Evolutionary conservation across 92 coral and sea anemone genomes (phyloP).

Genomic region (Epizoanthus stellaris): DNA sequence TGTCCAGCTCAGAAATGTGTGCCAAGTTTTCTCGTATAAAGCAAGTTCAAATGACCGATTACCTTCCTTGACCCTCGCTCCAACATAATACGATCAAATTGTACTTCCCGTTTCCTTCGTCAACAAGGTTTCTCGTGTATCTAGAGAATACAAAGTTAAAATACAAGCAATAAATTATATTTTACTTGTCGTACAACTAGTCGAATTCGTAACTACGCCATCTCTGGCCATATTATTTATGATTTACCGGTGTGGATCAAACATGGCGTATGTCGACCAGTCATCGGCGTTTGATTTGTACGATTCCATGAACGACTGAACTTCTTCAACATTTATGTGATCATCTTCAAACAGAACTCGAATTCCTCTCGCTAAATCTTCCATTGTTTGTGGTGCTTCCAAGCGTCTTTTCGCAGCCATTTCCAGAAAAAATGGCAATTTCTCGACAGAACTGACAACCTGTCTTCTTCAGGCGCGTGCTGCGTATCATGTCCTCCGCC

Average conservation of each 20-base stretch:
- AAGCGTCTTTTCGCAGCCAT: conserved; percentile 67
- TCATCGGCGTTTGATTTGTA: conserved; percentile 82
- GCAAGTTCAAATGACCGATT: background rate
- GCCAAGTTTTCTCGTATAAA: background rate
- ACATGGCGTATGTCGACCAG: conserved; percentile 89
- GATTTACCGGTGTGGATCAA: conserved; percentile 85
- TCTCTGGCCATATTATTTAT: background rate
- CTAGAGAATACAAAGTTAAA: conserved; percentile 40
- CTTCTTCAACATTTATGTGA: conserved; percentile 81
- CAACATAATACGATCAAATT: conserved; percentile 93
- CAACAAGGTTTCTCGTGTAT: conserved; percentile 94
- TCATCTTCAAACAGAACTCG: conserved; percentile 81
- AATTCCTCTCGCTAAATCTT: conserved; percentile 73
- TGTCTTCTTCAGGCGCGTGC: background rate
- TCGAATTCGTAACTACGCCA: background rate
- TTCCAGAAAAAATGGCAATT: background rate
- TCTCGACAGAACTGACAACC: background rate
- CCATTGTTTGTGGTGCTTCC: conserved; percentile 67
- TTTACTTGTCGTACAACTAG: background rate
- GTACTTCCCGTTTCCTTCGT: conserved; percentile 97
- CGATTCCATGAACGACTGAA: conserved; percentile 74
- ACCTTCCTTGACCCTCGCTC: conserved; percentile 99
- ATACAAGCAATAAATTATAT: background rate
- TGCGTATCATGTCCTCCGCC: background rate
- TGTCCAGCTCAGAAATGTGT: too few relatives aligned